Evolutionary conservation across 2,888 invertebrate genomes (phyloP), one percentile per base, ranked within the genome.

Genomic region (Tiliacea citrago): DNA sequence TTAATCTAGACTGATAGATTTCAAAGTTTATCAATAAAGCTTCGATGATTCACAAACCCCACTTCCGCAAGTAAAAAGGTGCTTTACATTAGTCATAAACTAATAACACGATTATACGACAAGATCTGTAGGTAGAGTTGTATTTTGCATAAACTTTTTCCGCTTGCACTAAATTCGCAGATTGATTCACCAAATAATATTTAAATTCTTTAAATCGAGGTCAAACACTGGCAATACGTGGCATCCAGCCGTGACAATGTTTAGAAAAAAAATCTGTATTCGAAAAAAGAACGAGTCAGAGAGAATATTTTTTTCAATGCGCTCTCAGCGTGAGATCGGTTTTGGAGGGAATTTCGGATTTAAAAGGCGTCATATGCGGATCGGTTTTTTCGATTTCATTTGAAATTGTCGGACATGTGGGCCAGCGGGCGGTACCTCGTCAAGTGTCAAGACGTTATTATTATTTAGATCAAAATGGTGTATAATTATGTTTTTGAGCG

Each of bases 281-380:
- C 88, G 90, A 92, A 94, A 95, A 95, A 95, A 91, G 92, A 92
- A 90, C 75, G 90, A 88, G 84, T 85, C 89, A 86, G 84, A 88
- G 88, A 90, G 89, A 89, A 78, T 81, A 82, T 89, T 92, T 94
- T 94, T 95, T 92, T 93, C 84, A 75, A 69, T 75, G 77, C 86
- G 89, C 87, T 88, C 96, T 78, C 96, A 96, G 96, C 96, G 96
- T 96, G 96, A 95, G 96, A 96, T 92, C 95, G 80, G 92, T 91
- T 94, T 95, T 93, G 93, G 93, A 95, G 94, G 92, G 95, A 95
- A 94, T 95, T 95, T 95, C 82, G 94, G 93, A 95, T 95, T 94
- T 93, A 92, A 92, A 92, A 92, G 94, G 94, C 95, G 95, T 95
- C 95, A 95, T 95, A 94, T 94, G 93, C 92, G 89, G 90, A 91